Percentiles rank a stretch among this genome's conserved stretches.
Conservation (phyloP, 2,113 vertebrate species). For the Apistogramma diplotaenia region DNA sequence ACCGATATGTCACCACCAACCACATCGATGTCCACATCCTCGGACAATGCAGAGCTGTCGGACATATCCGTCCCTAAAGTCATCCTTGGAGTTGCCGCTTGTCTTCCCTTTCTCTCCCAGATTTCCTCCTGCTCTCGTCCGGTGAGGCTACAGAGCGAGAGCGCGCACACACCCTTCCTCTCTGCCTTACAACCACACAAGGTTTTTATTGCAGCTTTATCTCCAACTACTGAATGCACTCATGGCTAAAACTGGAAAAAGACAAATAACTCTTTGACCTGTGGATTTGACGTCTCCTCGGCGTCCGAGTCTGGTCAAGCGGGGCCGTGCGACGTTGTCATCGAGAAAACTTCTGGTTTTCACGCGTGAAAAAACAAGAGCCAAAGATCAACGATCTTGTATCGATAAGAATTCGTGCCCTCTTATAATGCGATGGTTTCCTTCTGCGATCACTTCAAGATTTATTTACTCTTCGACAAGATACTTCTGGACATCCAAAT, state of each 20-base stretch:
- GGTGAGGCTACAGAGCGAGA: constrained; percentile 32
- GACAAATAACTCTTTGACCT: constrained; percentile 46
- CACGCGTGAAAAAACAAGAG: not conserved
- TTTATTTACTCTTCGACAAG: constrained; percentile 1
- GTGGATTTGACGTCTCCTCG: constrained; percentile 29
- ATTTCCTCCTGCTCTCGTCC: constrained; percentile 59
- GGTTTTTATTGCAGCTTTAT: constrained; percentile 39
- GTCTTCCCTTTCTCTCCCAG: constrained; percentile 52
- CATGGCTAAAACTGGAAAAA: constrained; percentile 49
- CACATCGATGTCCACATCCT: constrained; percentile 94
- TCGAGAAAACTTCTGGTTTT: constrained; percentile 48
- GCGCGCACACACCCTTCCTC: constrained; percentile 35
- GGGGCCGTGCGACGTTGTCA: constrained; percentile 22
- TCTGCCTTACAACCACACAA: constrained; percentile 31
- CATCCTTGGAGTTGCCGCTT: constrained; percentile 76
- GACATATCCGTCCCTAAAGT: constrained; percentile 86
- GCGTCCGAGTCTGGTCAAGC: constrained; percentile 19
- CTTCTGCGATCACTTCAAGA: not conserved
- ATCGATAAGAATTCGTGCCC: not conserved
- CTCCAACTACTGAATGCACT: constrained; percentile 48
- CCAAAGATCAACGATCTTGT: constrained; percentile 16
- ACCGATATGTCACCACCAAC: constrained; percentile 87
- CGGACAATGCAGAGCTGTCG: constrained; percentile 84
- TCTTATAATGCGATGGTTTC: not conserved
- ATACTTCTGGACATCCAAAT: constrained; percentile 33